Evolutionary conservation across 92 coral and sea anemone species (phyloP).

Genomic region (Heliopora coerulea): DNA sequence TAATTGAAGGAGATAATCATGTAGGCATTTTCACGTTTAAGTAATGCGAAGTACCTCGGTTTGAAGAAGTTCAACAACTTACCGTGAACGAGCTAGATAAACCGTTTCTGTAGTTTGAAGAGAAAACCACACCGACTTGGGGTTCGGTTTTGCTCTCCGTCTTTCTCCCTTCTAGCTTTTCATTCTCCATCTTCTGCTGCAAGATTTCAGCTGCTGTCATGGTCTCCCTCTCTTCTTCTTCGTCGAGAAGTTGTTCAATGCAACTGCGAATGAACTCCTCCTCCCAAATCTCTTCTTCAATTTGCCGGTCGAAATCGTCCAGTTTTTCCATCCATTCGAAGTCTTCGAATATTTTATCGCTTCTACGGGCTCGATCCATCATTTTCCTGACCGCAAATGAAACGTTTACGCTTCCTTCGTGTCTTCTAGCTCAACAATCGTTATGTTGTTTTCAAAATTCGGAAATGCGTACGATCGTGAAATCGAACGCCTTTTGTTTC

Average conservation of each 20-base stretch:
- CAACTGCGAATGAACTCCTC: slow-evolving; percentile 96
- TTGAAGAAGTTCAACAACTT: slow-evolving; percentile 50
- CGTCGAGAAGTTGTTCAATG: slow-evolving; percentile 97
- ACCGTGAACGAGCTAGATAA: slow-evolving; percentile 56
- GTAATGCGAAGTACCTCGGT: not conserved
- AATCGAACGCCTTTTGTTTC: slow-evolving; percentile 43
- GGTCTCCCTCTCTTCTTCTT: slow-evolving; percentile 96
- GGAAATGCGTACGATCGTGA: not conserved
- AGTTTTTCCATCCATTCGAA: slow-evolving; percentile 81
- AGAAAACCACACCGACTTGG: slow-evolving; percentile 37
- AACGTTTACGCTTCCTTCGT: slow-evolving; percentile 15
- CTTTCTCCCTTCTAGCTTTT: slow-evolving; percentile 61
- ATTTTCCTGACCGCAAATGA: slow-evolving; percentile 50
- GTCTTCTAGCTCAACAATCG: slow-evolving; percentile 3
- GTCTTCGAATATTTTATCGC: slow-evolving; percentile 62
- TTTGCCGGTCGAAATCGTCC: slow-evolving; percentile 82
- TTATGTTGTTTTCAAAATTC: slow-evolving; percentile 23
- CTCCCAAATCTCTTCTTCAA: slow-evolving; percentile 79
- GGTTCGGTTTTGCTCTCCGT: slow-evolving; percentile 57
- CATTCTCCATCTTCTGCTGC: slow-evolving; percentile 73
- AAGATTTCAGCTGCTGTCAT: slow-evolving; percentile 84
- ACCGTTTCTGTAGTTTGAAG: slow-evolving; percentile 64
- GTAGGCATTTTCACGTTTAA: too few species aligned
- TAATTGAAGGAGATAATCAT: not conserved
- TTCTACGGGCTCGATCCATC: slow-evolving; percentile 50